Percentiles rank a stretch among this genome's conserved stretches.
Evolutionary conservation across 2,113 vertebrate genomes (phyloP).

Genomic region (Origma solitaria): DNA sequence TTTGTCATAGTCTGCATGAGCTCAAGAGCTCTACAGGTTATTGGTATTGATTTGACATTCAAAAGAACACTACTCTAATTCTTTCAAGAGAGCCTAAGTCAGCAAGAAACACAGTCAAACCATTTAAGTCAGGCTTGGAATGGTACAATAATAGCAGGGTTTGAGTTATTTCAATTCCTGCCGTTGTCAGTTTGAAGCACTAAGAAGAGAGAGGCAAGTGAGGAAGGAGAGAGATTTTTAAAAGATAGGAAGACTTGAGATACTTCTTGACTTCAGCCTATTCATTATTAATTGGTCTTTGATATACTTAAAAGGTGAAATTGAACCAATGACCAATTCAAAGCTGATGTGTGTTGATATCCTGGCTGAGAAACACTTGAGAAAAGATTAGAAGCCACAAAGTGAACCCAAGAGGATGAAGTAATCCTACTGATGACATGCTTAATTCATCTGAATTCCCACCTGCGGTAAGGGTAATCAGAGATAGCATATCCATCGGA

Average conservation of each 20-base stretch:
- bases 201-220: neutral
- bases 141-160: neutral
- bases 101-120: neutral
- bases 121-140: neutral
- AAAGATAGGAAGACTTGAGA: neutral
- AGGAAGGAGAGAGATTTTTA: neutral
- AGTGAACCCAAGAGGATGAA: neutral
- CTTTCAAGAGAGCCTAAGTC: neutral
- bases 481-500: neutral
- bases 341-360: neutral
- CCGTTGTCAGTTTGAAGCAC: neutral
- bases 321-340: neutral
- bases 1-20: neutral
- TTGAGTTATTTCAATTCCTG: neutral
- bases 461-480: neutral
- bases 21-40: conserved; percentile 13
- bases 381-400: neutral
- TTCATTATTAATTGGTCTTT: neutral
- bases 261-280: neutral
- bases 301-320: neutral
- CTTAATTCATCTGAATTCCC: neutral
- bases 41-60: conserved; percentile 37
- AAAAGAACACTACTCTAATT: neutral
- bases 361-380: neutral
- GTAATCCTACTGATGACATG: neutral